Evolutionary conservation across 2,113 vertebrate genomes (phyloP).

Genomic region (Podiceps cristatus): DNA sequence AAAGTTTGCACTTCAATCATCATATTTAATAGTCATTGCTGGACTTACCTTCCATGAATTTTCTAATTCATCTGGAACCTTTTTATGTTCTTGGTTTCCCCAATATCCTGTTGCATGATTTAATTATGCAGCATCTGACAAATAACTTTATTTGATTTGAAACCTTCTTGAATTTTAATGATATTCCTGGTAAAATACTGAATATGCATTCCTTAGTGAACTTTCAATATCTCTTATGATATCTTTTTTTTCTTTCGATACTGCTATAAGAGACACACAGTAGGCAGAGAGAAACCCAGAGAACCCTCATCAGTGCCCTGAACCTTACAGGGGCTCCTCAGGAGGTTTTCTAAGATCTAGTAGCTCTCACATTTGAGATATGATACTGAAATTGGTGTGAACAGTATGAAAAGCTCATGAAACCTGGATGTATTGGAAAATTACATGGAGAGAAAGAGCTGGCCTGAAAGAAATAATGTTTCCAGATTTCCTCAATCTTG

Average conservation of each 20-base stretch:
- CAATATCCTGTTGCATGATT: neutral
- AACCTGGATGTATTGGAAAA: neutral
- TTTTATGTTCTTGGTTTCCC: neutral
- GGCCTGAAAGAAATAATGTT: neutral
- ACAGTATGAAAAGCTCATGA: neutral
- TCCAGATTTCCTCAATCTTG: neutral
- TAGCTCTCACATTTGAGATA: neutral
- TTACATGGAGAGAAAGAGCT: neutral
- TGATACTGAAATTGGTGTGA: neutral
- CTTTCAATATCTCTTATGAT: neutral
- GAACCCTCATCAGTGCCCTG: neutral
- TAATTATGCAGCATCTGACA: neutral
- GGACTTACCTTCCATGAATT: neutral
- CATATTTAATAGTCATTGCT: neutral
- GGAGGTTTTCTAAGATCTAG: neutral
- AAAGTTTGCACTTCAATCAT: neutral
- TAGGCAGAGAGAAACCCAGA: neutral
- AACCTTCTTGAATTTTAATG: neutral
- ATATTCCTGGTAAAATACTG: neutral
- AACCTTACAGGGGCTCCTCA: neutral
- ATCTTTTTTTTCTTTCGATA: rapidly evolving
- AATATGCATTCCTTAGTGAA: neutral
- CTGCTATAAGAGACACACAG: neutral
- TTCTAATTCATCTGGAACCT: neutral
- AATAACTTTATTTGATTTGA: neutral